Evolutionary conservation across 2,888 invertebrate species (phyloP), one percentile per base, ranked within the genome.

Genomic region (Scelioninae gen. 2): DNA sequence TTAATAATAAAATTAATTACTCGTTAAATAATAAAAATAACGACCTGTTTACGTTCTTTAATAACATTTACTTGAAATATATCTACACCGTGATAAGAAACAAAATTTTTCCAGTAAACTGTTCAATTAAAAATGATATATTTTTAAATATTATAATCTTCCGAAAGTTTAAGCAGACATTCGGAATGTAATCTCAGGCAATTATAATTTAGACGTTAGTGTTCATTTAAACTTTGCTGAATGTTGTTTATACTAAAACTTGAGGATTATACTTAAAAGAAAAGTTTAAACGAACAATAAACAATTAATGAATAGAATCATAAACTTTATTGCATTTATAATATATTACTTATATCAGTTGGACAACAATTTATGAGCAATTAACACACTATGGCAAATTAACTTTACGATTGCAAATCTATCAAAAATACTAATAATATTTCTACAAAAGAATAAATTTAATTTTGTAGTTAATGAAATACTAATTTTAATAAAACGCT

Each of bases 241-340:
- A 31, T 48, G 18, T 48, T 48, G 33, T 48, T 48, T 48, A 48
- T 18, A 33, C 48, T n/a, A 33, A 48, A 33, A 33, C 9, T 31
- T 33, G 16, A 9, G 28, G 33, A 31, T 48, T 15, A 33, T 18
- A 31, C 3, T 48, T 28, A 46, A 46, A 15, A 28, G 25, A 46
- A 46, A 15, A 7, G 7, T 28, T 13, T 28, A 28, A 28, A 46
- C 7, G 25, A 28, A 46, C n/a, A 46, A 28, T 13, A 28, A 22
- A 13, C 15, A 46, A 46, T 46, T 18, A 43, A 19, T 19, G 4
- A 43, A 43, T 46, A 28, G 46, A 46, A 15, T 18, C 41, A 9
- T 16, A 2, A 41, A 41, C 18, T 15, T 41, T 18, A 18, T 31
- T 31, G 6, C 31, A 31, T 10, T 9, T 31, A 10, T 2, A 9